Evolutionary conservation across 1,140 invertebrate genomes (phyloP), one percentile per base, ranked within the genome.

Genomic region (Dendroctonus ponderosae): DNA sequence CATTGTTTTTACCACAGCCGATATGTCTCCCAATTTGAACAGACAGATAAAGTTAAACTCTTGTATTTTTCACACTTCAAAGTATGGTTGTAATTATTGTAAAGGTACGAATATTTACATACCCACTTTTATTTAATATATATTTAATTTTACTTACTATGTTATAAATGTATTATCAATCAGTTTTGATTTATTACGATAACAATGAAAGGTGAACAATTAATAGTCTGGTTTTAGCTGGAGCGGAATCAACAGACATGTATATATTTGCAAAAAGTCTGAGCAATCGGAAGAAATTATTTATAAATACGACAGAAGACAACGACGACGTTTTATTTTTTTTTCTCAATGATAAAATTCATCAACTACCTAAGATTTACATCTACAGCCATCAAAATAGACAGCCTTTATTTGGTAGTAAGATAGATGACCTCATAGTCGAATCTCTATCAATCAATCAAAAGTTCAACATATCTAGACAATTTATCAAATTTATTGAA

Each of bases 241-340:
- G 44, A 7, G 37, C 7, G 0, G 12, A 63, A 46, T 42, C 53
- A 46, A 51, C 46, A 7, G 3, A n/a, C 9, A 40, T 65, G 1
- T 5, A 26, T 26, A 26, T 26, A 26, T 26, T 57, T 9, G 44
- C 52, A 3, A 65, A 57, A 41, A 57, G 11, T 26, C n/a, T 65
- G 5, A 66, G 48, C 51, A 60, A 66, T 26, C 14, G 58, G 6
- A 57, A 49, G 44, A 56, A 63, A 26, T 37, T 53, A 5, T 7
- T 62, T 12, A 38, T 68, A n/a, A 63, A 68, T 15, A 68, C 66
- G 7, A 41, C 58, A 46, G 54, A 68, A 7, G 60, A 62, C 38
- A 62, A 63, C n/a, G 66, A 57, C 8, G 58, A 68, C 14, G 46
- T 62, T n/a, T 68, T 51, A 15, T 57, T 58, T 38, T 68, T 68